Percentiles rank a stretch among this genome's conserved stretches.
Evolutionary conservation across 2,113 vertebrate genomes (phyloP).

Genomic region (Phasianus colchicus): DNA sequence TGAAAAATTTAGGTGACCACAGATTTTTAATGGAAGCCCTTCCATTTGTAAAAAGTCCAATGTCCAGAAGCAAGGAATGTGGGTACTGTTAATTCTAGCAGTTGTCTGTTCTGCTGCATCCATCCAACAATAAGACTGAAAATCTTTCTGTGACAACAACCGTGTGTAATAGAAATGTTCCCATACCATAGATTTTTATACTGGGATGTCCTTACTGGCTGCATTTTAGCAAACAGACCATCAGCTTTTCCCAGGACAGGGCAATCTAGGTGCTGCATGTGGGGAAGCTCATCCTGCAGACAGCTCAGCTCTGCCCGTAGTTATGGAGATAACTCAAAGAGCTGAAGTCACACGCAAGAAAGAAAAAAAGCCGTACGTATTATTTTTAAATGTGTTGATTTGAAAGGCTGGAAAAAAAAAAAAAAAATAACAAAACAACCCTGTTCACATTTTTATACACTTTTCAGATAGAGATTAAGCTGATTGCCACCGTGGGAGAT

Average conservation of each 20-base stretch:
- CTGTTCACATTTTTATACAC: neutral
- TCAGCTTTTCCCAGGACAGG: neutral
- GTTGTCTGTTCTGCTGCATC: neutral
- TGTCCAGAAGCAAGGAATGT: neutral
- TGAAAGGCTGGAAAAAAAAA: neutral
- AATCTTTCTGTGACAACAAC: neutral
- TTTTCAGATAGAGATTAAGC: neutral
- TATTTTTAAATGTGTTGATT: neutral
- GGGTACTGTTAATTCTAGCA: neutral
- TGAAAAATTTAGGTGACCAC: neutral
- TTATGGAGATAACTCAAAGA: neutral
- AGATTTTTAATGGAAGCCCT: neutral
- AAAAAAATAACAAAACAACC: neutral
- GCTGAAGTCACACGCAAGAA: neutral
- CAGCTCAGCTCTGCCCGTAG: neutral
- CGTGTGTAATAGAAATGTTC: neutral
- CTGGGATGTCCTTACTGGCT: neutral
- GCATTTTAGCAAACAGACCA: neutral
- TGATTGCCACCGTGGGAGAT: constrained; percentile 1
- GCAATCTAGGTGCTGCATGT: neutral
- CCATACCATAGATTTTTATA: neutral
- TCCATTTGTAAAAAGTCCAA: neutral
- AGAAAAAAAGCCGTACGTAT: neutral
- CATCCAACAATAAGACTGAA: neutral
- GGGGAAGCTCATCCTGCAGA: neutral